A percentile compares a stretch with the other conserved stretches of the same genome.
Evolutionary conservation across 2,797 vertebrate species (phyloP).

Genomic region (Carcharodon carcharias): DNA sequence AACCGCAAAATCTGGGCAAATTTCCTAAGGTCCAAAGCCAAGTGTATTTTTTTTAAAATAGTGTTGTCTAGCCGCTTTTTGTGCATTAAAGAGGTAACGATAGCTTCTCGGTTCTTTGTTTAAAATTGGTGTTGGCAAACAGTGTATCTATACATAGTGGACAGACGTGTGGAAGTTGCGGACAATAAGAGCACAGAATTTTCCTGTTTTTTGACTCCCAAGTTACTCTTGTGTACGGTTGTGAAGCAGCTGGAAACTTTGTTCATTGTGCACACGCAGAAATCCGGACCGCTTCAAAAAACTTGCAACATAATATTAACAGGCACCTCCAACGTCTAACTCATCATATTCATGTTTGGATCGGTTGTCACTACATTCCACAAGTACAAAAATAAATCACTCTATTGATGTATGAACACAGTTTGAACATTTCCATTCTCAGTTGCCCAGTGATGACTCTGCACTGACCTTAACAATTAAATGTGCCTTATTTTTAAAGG

Average conservation of each 20-base stretch:
- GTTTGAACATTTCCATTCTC: constrained; percentile 6
- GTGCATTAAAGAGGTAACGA: not conserved
- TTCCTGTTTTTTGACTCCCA: not conserved
- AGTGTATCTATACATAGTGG: not conserved
- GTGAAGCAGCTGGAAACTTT: not conserved
- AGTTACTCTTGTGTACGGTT: not conserved
- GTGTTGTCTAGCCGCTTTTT: too few species aligned
- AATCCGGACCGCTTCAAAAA: not conserved
- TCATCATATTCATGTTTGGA: not conserved
- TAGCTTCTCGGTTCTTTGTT: not conserved
- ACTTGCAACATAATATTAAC: not conserved
- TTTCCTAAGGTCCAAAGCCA: not conserved
- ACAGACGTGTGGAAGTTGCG: not conserved
- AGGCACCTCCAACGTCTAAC: not conserved
- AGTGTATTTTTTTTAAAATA: not conserved
- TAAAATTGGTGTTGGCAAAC: not conserved
- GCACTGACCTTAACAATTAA: not conserved
- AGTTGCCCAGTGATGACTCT: constrained; percentile 18
- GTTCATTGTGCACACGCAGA: not conserved
- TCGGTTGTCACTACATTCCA: constrained; percentile 34
- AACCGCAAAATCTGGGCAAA: not conserved
- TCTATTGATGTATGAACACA: not conserved
- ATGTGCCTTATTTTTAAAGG: constrained; percentile 30
- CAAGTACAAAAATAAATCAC: not conserved
- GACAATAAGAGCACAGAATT: not conserved